Evolutionary conservation across 1,140 invertebrate genomes (phyloP), one percentile per base, ranked within the genome.

Genomic region (Charaxes varanes): DNA sequence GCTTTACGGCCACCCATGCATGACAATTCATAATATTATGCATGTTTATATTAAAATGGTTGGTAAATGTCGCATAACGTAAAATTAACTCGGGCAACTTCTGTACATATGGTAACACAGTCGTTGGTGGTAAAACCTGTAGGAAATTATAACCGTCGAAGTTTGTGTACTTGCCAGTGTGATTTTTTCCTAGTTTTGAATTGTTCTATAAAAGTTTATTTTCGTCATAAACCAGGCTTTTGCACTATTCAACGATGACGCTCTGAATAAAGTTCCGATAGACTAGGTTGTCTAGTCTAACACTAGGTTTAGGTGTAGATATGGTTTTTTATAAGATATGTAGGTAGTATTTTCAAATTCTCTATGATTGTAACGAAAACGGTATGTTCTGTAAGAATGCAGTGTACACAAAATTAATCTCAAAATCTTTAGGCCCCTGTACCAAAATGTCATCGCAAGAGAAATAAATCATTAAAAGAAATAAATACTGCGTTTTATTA

Each of bases 261-360:
- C 54, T 49, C 47, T 53, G 45, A 54, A 50, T 47, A 44, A 64
- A 62, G 68, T 69, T 76, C 68, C 68, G 53, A 53, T 64, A 62
- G 69, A 71, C 69, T 77, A 73, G 69, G 35, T 43, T 38, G 53
- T 67, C 72, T 77, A 69, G 72, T 77, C 72, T 67, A 59, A 56
- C 43, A 53, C 46, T 72, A 73, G 69, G 59, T 54, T 73, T 74
- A 73, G 62, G 62, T 78, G 73, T 78, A 80, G 73, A 78, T 80
- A 80, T 70, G 55, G 56, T 77, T 76, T 77, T 73, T 53, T 77
- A 74, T 79, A 79, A 76, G 68, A 62, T 53, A 56, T 67, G 74
- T 79, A 77, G 74, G 52, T 79, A 79, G 72, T 66, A 66, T 73
- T 69, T 74, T 76, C 62, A 72, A 79, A 79, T 79, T 74, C 53